Base-by-base conservation (phyloP, 2,888 invertebrate species). In the Prosopocoilus inquinatus region DNA sequence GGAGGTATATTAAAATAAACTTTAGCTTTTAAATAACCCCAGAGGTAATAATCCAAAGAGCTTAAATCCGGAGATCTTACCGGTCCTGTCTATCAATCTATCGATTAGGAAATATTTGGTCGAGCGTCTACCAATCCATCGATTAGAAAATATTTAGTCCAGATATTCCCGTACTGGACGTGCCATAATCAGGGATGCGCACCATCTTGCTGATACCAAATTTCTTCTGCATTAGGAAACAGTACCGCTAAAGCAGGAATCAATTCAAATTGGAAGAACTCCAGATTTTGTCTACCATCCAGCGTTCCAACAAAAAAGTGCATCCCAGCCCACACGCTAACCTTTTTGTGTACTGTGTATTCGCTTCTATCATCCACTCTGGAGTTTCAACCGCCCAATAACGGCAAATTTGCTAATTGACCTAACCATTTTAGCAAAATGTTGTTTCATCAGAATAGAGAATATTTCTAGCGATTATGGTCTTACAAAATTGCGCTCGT, bases 141-240 rank as follows among this genome's bases (percentile, higher is more conserved):
- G 49, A 36, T 15, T 39, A 35, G 47, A 34, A 33, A 47, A 47
- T 47, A 20, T 47, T 47, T 47, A 34, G 47, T 47, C 5, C 4
- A 47, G 8, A 35, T 47, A 47, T 35, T 47, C 34, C 11, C 12
- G 47, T 32, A 47, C 47, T 38, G 38, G 3, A 43, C 8, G 20
- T 15, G 45, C n/a, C 41, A 47, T 50, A 50, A 50, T 50, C 20
- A 47, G 50, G 50, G 34, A 28, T 9, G n/a, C 41, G 41, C 8
- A 41, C 48, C n/a, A 32, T 48, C 48, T 48, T 45, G 44, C 44
- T 41, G 34, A 9, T 7, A 35, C 13, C 12, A 33, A 35, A 47
- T 36, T 47, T 47, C 48, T 35, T 47, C 7, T 8, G 11, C 48
- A 35, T 5, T n/a, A n/a, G n/a, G n/a, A n/a, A n/a, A n/a, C n/a